Evolutionary conservation across 2,888 invertebrate genomes (phyloP), one percentile per base, ranked within the genome.

Genomic region (Eubasilissa splendida): DNA sequence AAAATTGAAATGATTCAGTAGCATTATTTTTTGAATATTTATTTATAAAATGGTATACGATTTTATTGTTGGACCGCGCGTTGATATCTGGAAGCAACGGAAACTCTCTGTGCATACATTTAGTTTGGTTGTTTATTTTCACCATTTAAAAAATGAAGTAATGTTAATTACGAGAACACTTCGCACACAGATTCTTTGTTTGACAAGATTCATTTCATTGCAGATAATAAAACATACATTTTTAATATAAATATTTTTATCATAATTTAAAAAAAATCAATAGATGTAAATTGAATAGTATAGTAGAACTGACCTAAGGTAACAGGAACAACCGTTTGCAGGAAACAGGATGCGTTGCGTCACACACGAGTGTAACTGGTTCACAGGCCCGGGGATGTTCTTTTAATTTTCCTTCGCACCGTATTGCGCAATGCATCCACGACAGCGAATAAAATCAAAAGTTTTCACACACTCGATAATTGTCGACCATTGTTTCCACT

Each of bases 391-490:
- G 74, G 76, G 76, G 75, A 75, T 81, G 68, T 65, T 52, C 50
- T 63, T 76, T 63, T 63, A 59, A 50, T 9, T 33, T 31, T 11
- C 60, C 76, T 63, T 52, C 50, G 31, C 54, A 74, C 59, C 42
- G 60, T 74, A 53, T 63, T 63, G 53, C 77, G 77, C 76, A 82
- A 68, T 22, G 54, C 22, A 70, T 54, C 54, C 22, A 42, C 68
- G 79, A 81, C 68, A 79, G 70, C 54, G 52, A 80, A 74, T 79
- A 82, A 83, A 83, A 83, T 78, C 76, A 82, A 83, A 80, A 83
- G 83, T 83, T 68, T 82, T 83, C 83, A 82, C 83, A 83, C 83
- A 83, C 83, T 80, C 76, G 66, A 76, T 76, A 65, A 68, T 75
- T 22, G 58, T 22, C n/a, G 76, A 52, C 76, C 75, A 83, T 83